These are phyloP conservation scores for Toxonevra muliebris DNA, from an alignment of 2,888 invertebrate genomes.

Conservation along the genomic window DNA sequence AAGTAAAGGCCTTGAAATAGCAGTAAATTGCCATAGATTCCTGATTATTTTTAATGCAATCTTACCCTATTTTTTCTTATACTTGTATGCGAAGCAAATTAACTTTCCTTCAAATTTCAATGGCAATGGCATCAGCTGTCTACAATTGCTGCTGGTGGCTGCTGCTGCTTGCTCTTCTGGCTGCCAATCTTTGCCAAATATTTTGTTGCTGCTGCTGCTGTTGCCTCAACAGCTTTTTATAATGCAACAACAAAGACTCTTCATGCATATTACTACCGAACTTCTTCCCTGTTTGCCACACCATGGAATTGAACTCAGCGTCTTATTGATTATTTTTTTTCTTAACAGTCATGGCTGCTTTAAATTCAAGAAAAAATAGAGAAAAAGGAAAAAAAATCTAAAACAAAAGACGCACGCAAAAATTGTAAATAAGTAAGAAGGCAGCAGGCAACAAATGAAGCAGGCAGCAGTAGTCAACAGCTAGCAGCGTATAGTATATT, in stretches of 20 bases:
- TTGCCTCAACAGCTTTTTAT: no score
- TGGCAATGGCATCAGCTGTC: constrained; percentile 37
- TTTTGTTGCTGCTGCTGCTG: not conserved
- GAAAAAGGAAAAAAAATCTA: constrained; percentile 10
- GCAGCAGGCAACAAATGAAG: no score
- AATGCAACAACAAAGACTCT: no score
- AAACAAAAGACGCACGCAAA: constrained; percentile 15
- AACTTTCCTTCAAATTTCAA: constrained; percentile 39
- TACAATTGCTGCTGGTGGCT: constrained; percentile 12
- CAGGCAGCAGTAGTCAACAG: no score
- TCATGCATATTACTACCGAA: not conserved
- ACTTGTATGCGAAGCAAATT: constrained; percentile 30
- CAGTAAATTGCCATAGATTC: no score
- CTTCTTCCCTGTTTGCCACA: not conserved
- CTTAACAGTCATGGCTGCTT: no score
- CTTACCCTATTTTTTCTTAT: no score
- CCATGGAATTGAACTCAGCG: constrained; percentile 35
- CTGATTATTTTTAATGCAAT: no score
- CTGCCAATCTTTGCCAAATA: not conserved
- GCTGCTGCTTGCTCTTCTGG: not conserved
- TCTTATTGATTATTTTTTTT: constrained; percentile 41
- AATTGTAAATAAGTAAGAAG: not conserved
- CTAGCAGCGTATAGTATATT: no score
- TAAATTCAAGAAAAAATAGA: constrained; percentile 21
- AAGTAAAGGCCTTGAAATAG: no score